Base-by-base conservation (phyloP, 2,888 invertebrate species). In the Neoitamus cyanurus region DNA sequence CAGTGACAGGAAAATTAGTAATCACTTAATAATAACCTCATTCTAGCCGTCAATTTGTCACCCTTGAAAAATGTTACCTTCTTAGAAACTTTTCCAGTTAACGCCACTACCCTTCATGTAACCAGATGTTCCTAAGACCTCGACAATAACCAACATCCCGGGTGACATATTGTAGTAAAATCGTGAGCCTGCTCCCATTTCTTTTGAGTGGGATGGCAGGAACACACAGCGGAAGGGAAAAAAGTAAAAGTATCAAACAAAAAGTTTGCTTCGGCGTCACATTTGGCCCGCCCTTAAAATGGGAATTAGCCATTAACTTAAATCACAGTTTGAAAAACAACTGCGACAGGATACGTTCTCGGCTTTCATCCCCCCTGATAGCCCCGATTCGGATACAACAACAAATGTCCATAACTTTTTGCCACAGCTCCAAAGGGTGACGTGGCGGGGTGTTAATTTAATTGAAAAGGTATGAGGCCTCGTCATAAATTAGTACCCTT, bases 321-420 rank as follows among this genome's bases (percentile, higher is more conserved):
- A 83, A 83, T 83, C 73, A 83, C 83, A 46, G 83, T 83, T 83
- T 83, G 83, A 83, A 83, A 83, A 83, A 83, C 83, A 83, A 83
- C 83, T 83, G 83, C 37, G 83, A 83, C 83, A 31, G 72, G 72
- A 73, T 72, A 83, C 70, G 48, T 83, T 42, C 31, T 37, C 30
- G 42, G 1, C 73, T 58, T 42, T 25, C 30, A 6, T 31, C 77
- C 20, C 58, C 5, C 34, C 15, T 11, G 58, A 80, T 58, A 25
- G n/a, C 31, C 11, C 30, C 5, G 31, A 31, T 3, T 34, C 34
- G 31, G 20, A 58, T 9, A 5, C 58, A 58, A 58, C 58, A 58
- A 58, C 58, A 58, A 58, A 58, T 25, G 58, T 25, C 58, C 58
- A 7, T 58, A 37, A 20, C 58, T 58, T 58, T 58, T 58, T 58